Conservation (phyloP, 1,140 invertebrate species). For the Forficula auricularia region DNA sequence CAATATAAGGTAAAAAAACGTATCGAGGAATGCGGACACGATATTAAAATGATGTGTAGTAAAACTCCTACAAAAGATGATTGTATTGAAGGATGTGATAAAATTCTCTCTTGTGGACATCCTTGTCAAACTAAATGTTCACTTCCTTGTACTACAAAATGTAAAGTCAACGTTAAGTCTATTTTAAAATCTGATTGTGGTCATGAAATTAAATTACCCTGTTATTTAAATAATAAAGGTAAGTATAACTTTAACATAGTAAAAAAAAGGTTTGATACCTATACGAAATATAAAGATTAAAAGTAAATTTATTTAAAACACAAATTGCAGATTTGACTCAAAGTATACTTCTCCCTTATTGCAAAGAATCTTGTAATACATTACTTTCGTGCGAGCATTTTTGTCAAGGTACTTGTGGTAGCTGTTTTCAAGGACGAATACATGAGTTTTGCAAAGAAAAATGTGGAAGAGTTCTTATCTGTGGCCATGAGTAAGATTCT, state of each 20-base stretch:
- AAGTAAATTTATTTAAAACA: too few species aligned
- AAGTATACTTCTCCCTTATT: conserved; percentile 21
- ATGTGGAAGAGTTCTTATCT: conserved; percentile 39
- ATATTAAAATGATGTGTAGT: conserved; percentile 23
- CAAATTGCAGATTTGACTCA: too few species aligned
- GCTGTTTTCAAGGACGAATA: conserved; percentile 39
- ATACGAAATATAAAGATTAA: too few species aligned
- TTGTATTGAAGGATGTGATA: conserved; percentile 29
- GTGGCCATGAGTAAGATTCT: conserved; percentile 34
- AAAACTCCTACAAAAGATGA: conserved; percentile 20
- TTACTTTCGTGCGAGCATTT: conserved; percentile 35
- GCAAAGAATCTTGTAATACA: conserved; percentile 27
- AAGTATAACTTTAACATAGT: too few species aligned
- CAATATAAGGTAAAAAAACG: too few species aligned
- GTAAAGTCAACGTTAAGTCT: too few species aligned
- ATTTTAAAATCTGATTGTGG: not conserved
- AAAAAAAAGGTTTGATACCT: too few species aligned
- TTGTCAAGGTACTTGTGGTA: conserved; percentile 37
- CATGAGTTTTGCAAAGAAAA: conserved; percentile 38
- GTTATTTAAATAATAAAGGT: not conserved
- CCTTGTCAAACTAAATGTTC: conserved; percentile 19
- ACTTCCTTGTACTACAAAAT: too few species aligned
- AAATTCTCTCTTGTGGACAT: conserved; percentile 29
- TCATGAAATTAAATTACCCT: not conserved
- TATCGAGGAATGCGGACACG: conserved; percentile 22